Percentiles rank a stretch among this genome's conserved stretches.
Conservation (phyloP, 2,113 vertebrate genomes). For the Microcebus ravelobensis region DNA sequence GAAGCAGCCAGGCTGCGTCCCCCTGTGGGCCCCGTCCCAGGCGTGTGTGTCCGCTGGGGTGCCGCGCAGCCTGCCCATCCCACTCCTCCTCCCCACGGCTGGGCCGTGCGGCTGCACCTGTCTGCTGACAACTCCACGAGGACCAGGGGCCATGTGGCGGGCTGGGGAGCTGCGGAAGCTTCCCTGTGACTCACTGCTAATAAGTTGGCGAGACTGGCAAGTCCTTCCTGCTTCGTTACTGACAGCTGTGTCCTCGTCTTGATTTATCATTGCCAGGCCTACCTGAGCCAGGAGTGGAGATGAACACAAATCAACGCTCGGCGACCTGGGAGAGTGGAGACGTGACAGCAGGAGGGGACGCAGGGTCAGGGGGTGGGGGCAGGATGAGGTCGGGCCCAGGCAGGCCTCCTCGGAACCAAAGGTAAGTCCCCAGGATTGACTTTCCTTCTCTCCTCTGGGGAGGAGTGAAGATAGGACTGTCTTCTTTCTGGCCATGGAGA, state of each 20-base stretch:
- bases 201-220: slow-evolving; percentile 76
- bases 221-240: slow-evolving; percentile 42
- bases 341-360: not conserved
- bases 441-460: not conserved
- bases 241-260: slow-evolving; percentile 68
- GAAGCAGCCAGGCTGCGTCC: not conserved
- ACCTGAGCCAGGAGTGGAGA: slow-evolving; percentile 70
- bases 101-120: not conserved
- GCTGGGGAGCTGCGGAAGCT: slow-evolving; percentile 38
- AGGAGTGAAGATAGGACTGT: not conserved
- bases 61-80: not conserved
- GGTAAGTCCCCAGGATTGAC: not conserved
- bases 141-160: not conserved
- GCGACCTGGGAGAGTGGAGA: slow-evolving; percentile 38
- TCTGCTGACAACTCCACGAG: not conserved
- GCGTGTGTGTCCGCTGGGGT: not conserved
- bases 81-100: not conserved
- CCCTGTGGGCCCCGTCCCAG: too few species aligned
- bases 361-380: rapidly evolving
- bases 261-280: slow-evolving; percentile 73
- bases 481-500: not conserved
- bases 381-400: not conserved
- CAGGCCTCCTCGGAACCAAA: not conserved
- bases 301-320: slow-evolving; percentile 70
- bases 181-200: slow-evolving; percentile 53